phyloP scores from a whole-genome alignment of 2,888 invertebrate genomes.

The Melitaea athalia region DNA sequence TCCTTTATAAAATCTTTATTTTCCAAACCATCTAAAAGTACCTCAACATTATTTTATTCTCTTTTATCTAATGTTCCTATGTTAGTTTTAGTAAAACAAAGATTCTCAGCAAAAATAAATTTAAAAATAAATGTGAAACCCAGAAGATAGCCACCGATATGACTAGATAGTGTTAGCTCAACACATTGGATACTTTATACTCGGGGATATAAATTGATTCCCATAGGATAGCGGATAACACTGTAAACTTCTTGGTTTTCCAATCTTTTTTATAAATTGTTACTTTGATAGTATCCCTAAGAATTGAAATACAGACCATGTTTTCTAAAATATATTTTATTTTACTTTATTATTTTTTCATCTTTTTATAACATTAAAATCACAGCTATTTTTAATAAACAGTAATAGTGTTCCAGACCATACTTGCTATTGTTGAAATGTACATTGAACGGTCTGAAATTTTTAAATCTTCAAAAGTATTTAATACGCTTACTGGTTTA shows the following conservation, averaged over 20 bases:
- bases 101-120: too few relatives aligned
- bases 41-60: too few relatives aligned
- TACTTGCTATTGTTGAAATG: background rate
- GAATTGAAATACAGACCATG: background rate
- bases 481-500: background rate
- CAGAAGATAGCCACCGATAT: background rate
- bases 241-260: background rate
- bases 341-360: too few relatives aligned
- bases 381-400: background rate
- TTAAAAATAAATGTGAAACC: background rate
- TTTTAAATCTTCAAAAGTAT: conserved; percentile 6
- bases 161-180: background rate
- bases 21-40: too few relatives aligned
- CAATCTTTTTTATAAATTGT: conserved; percentile 4
- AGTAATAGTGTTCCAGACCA: background rate
- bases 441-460: background rate
- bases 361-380: too few relatives aligned
- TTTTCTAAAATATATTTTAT: background rate
- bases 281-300: background rate
- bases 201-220: conserved; percentile 1
- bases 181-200: background rate
- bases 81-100: too few relatives aligned
- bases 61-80: too few relatives aligned
- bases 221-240: background rate
- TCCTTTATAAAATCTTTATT: too few relatives aligned